Conservation (phyloP, 2,113 vertebrate genomes). For the Accipiter virgatus region DNA sequence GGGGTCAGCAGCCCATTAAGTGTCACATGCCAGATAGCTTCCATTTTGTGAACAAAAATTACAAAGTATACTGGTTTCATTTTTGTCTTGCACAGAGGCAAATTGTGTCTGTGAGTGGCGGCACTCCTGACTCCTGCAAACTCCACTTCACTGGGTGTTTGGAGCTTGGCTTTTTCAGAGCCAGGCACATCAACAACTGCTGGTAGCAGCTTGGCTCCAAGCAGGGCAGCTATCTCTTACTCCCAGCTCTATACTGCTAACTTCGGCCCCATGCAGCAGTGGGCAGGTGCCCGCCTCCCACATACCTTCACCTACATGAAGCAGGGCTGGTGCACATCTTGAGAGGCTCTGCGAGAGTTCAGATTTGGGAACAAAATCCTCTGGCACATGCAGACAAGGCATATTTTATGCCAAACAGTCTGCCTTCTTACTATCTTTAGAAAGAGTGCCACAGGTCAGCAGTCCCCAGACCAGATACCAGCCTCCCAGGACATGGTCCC, state of each 20-base stretch:
- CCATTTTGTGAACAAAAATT: not conserved
- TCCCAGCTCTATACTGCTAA: rapidly evolving
- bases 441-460: not conserved
- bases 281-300: not conserved
- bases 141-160: rapidly evolving
- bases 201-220: not conserved
- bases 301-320: not conserved
- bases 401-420: not conserved
- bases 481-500: not conserved
- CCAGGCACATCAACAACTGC: not conserved
- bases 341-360: rapidly evolving
- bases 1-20: not conserved
- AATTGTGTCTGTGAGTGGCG: rapidly evolving
- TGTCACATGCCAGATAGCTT: not conserved
- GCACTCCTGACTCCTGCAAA: not conserved
- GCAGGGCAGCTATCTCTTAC: rapidly evolving
- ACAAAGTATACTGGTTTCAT: not conserved
- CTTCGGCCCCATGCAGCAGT: not conserved
- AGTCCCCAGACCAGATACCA: not conserved
- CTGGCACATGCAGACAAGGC: not conserved
- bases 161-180: not conserved
- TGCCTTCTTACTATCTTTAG: not conserved
- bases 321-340: not conserved
- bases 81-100: not conserved
- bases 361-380: not conserved